Evolutionary conservation across 2,888 invertebrate species (phyloP).

Genomic region (Plagodis pulveraria): DNA sequence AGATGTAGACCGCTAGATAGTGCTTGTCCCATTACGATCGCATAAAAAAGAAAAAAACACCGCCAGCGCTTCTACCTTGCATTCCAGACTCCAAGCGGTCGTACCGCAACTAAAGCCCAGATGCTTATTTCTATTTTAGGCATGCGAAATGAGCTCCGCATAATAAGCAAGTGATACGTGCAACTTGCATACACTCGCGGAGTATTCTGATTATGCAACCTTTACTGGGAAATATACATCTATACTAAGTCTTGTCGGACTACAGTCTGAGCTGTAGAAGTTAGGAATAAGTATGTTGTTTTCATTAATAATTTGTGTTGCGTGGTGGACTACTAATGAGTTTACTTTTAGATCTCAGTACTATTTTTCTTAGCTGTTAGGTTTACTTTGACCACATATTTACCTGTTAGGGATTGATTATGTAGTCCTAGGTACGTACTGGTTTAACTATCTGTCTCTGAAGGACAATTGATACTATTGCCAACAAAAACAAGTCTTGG

Average conservation of each 20-base stretch:
- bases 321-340: not conserved
- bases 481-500: no score
- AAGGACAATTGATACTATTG: no score
- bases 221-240: conserved; percentile 33
- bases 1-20: not conserved
- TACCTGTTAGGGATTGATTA: no score
- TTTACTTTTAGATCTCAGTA: no score
- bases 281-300: not conserved
- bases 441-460: no score
- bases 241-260: conserved; percentile 17
- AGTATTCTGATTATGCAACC: conserved; percentile 55
- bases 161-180: conserved; percentile 61
- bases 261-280: conserved; percentile 19
- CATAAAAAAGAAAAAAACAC: not conserved
- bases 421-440: no score
- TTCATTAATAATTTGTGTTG: not conserved
- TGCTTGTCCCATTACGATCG: not conserved
- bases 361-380: no score
- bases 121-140: conserved; percentile 69
- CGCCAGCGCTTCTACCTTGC: conserved; percentile 12
- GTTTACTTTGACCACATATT: no score
- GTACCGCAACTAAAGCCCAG: conserved; percentile 41
- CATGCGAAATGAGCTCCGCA: conserved; percentile 63
- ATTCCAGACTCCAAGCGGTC: conserved; percentile 15
- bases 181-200: conserved; percentile 53